These are phyloP conservation scores for Melieria crassipennis DNA, from an alignment of 2,888 invertebrate species.

Conservation along the genomic window DNA sequence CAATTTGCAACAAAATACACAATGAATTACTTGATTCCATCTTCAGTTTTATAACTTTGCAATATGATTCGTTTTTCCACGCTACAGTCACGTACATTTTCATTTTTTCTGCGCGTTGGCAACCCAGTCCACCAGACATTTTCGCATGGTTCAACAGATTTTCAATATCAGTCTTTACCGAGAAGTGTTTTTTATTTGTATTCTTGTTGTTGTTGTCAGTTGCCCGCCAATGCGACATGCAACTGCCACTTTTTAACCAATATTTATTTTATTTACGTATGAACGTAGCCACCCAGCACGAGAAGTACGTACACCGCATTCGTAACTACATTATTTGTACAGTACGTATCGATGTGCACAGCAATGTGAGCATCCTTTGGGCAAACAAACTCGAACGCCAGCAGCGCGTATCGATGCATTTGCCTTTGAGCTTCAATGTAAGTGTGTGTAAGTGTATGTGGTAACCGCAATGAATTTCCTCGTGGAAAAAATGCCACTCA, in stretches of 20 bases:
- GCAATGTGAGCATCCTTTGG: background rate
- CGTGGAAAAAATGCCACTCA: background rate
- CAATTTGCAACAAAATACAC: too few relatives aligned
- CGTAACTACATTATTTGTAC: too few relatives aligned
- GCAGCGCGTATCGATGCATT: background rate
- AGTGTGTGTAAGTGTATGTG: slow-evolving; percentile 4
- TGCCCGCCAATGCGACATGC: background rate
- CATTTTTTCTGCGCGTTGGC: background rate
- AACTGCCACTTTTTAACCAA: slow-evolving; percentile 15
- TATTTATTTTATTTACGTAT: slow-evolving; percentile 25
- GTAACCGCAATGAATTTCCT: slow-evolving; percentile 28
- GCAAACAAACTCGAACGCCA: background rate
- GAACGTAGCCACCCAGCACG: too few relatives aligned
- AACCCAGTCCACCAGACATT: background rate
- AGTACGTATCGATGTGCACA: background rate
- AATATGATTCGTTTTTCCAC: too few relatives aligned
- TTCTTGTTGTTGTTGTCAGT: background rate
- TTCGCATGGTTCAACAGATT: slow-evolving; percentile 1
- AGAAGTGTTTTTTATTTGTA: too few relatives aligned
- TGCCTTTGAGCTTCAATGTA: background rate
- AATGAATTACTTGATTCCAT: too few relatives aligned
- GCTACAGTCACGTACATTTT: background rate
- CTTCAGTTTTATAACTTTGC: too few relatives aligned
- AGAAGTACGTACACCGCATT: too few relatives aligned
- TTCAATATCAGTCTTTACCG: background rate